A percentile compares a stretch with the other conserved stretches of the same genome.
Conservation (phyloP, 2,113 vertebrate genomes). For the Suncus etruscus region DNA sequence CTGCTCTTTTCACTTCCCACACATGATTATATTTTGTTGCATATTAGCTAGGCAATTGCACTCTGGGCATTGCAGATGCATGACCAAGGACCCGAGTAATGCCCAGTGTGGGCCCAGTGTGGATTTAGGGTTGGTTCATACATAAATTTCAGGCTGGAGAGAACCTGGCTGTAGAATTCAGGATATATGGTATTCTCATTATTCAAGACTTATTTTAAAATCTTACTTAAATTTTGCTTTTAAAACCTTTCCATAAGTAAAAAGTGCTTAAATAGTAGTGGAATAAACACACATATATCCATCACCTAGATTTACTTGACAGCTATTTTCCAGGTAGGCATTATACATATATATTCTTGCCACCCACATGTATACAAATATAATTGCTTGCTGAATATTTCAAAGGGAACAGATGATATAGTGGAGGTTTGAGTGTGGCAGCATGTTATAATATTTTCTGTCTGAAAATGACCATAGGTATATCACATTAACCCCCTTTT, state of each 20-base stretch:
- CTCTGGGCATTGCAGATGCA: background rate
- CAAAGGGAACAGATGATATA: background rate
- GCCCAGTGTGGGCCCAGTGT: background rate
- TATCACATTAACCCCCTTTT: accelerated
- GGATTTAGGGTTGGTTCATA: background rate
- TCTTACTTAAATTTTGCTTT: background rate
- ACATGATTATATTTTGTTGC: conserved; percentile 64
- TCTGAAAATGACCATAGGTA: background rate
- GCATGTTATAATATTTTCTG: background rate
- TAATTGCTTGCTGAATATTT: background rate
- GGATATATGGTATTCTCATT: background rate
- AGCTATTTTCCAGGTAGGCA: background rate
- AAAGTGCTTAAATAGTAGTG: background rate
- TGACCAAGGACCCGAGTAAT: conserved; percentile 24
- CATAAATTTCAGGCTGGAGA: background rate
- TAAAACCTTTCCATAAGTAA: background rate
- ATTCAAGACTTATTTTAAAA: background rate
- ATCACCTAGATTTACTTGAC: background rate
- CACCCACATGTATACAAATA: background rate
- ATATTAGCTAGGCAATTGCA: conserved; percentile 63
- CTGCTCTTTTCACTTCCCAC: conserved; percentile 77
- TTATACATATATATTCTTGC: background rate
- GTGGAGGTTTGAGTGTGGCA: background rate
- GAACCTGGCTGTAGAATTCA: background rate
- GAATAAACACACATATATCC: background rate